These are phyloP conservation scores for Rhipidura dahli DNA, from an alignment of 2,113 vertebrate species.

Conservation along the genomic window DNA sequence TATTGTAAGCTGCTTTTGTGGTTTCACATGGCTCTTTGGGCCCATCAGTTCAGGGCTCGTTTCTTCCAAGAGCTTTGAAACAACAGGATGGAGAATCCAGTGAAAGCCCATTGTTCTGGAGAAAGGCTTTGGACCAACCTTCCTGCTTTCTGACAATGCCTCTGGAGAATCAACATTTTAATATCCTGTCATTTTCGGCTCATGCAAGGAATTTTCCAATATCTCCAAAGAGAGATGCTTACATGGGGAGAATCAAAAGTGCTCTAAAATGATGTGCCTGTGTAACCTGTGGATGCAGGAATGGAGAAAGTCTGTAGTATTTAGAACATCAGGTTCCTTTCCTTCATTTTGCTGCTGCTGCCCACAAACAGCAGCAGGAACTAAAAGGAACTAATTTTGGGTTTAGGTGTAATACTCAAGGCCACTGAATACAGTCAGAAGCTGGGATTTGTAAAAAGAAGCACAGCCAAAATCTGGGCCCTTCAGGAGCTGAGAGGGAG, in stretches of 20 bases:
- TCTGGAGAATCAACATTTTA: neutral
- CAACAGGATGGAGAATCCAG: neutral
- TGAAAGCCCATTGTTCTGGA: neutral
- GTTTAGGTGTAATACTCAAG: neutral
- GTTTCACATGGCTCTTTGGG: fast-evolving
- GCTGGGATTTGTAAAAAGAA: neutral
- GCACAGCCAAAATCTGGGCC: neutral
- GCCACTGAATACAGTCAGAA: neutral
- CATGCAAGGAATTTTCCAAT: neutral
- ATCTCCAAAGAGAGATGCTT: neutral
- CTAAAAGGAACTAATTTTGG: neutral
- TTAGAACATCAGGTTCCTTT: neutral
- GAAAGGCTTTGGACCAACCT: neutral
- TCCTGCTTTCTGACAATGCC: neutral
- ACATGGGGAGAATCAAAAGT: neutral
- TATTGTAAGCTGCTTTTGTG: constrained; percentile 41
- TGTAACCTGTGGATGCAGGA: neutral
- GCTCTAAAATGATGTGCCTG: neutral
- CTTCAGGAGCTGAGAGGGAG: neutral
- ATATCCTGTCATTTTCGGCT: neutral
- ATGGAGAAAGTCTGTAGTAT: neutral
- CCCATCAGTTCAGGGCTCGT: neutral
- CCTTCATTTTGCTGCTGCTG: neutral
- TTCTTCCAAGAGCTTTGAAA: neutral
- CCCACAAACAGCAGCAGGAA: neutral